Percentiles rank a stretch among this genome's conserved stretches.
These are phyloP conservation scores for Flexamia atlantica DNA, from an alignment of 2,888 invertebrate species.

Conservation along the genomic window DNA sequence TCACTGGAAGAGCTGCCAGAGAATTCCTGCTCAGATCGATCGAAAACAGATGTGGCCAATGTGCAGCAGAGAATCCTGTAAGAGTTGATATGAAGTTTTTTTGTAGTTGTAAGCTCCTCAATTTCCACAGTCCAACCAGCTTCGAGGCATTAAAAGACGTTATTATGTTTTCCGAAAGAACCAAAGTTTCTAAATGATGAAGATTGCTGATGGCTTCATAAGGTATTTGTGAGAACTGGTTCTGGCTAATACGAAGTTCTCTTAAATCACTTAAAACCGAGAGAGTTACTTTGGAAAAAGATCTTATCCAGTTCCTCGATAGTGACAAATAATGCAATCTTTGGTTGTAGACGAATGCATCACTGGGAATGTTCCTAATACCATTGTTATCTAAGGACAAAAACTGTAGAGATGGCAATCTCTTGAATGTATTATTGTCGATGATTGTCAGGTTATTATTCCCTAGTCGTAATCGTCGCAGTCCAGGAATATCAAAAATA, in stretches of 20 bases:
- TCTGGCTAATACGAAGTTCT: constrained; percentile 86
- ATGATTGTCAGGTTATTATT: constrained; percentile 45
- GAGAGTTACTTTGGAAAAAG: constrained; percentile 6
- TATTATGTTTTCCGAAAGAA: constrained; percentile 71
- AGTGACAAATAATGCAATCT: constrained; percentile 27
- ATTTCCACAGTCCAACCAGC: constrained; percentile 85
- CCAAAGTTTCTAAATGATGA: constrained; percentile 78
- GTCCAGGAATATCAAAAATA: constrained; percentile 53
- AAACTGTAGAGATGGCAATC: constrained; percentile 41
- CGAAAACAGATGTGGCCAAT: constrained; percentile 84
- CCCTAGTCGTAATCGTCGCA: constrained; percentile 31
- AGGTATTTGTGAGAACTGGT: constrained; percentile 86
- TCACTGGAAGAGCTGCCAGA: constrained; percentile 86
- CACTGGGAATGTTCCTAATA: constrained; percentile 36
- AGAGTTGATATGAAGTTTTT: constrained; percentile 86
- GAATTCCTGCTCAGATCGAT: constrained; percentile 87
- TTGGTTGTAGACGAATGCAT: constrained; percentile 47
- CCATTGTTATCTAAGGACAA: constrained; percentile 34
- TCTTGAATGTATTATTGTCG: constrained; percentile 45
- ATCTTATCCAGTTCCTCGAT: constrained; percentile 42
- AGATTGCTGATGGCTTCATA: constrained; percentile 87
- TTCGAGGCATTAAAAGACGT: constrained; percentile 86
- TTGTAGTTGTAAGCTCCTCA: constrained; percentile 85
- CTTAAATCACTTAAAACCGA: constrained; percentile 80
- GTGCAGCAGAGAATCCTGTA: constrained; percentile 81